A percentile compares a stretch with the other conserved stretches of the same genome.
Evolutionary conservation across 2,797 vertebrate species (phyloP).

Genomic region (Taenioides sp.): DNA sequence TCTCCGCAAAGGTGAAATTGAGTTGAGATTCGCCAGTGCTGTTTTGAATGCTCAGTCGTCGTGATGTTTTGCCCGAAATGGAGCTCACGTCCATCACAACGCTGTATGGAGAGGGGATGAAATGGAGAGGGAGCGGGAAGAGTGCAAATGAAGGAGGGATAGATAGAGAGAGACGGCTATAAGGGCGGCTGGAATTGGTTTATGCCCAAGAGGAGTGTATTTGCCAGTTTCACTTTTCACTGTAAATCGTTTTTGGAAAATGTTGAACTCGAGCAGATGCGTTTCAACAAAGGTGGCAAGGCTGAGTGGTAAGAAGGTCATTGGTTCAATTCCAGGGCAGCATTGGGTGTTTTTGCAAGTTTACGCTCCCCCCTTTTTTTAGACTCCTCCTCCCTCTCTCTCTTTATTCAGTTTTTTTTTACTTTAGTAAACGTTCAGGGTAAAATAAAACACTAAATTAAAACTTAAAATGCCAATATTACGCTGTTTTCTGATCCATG

Average conservation of each 20-base stretch:
- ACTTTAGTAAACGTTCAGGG: no score
- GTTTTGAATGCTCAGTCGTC: slow-evolving; percentile 48
- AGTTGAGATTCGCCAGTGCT: slow-evolving; percentile 25
- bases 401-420: no score
- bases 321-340: no score
- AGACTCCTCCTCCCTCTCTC: no score
- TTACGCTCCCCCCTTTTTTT: no score
- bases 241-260: neutral
- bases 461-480: no score
- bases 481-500: no score
- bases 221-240: neutral
- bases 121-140: slow-evolving; percentile 22
- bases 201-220: neutral
- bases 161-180: neutral
- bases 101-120: neutral
- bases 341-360: no score
- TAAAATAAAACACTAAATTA: no score
- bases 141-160: slow-evolving; percentile 46
- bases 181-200: neutral
- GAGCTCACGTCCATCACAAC: slow-evolving; percentile 54
- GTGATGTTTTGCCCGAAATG: slow-evolving; percentile 27
- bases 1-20: slow-evolving; percentile 57
- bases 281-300: neutral
- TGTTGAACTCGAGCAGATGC: neutral
- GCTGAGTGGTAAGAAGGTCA: no score